These are phyloP conservation scores for Platerodrilus igneus DNA, from an alignment of 2,888 invertebrate species.

Conservation along the genomic window DNA sequence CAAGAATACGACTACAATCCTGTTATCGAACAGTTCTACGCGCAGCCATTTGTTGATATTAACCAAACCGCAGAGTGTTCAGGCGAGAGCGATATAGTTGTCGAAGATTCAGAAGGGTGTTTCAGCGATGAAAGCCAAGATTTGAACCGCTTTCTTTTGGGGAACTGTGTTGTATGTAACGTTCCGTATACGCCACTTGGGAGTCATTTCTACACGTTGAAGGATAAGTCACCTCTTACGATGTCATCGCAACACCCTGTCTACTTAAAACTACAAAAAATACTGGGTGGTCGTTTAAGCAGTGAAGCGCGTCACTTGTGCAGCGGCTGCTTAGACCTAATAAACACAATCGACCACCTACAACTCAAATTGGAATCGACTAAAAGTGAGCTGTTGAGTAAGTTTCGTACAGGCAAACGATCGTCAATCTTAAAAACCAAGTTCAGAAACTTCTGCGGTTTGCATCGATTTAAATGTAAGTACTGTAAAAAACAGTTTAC, in stretches of 20 bases:
- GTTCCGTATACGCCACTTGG: constrained; percentile 38
- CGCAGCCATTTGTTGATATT: constrained; percentile 20
- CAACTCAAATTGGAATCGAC: constrained; percentile 41
- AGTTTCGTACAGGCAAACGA: too few relatives aligned
- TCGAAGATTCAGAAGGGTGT: constrained; percentile 45
- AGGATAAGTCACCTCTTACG: constrained; percentile 40
- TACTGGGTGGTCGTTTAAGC: constrained; percentile 34
- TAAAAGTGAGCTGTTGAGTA: constrained; percentile 37
- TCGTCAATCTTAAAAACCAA: too few relatives aligned
- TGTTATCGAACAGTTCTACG: constrained; percentile 15
- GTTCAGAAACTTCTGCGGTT: constrained; percentile 24
- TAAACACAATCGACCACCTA: constrained; percentile 46
- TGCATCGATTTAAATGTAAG: constrained; percentile 37
- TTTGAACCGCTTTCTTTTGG: constrained; percentile 27
- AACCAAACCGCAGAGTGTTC: constrained; percentile 34
- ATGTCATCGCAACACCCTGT: constrained; percentile 45
- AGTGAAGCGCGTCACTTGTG: constrained; percentile 39
- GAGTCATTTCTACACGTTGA: constrained; percentile 43
- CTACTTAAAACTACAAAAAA: constrained; percentile 34
- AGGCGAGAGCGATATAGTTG: constrained; percentile 46
- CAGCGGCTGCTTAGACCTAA: constrained; percentile 43
- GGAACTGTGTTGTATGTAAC: constrained; percentile 44
- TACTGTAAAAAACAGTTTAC: constrained; percentile 39
- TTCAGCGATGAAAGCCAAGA: constrained; percentile 37
- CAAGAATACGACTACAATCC: too few relatives aligned